Percentiles rank a stretch among this genome's conserved stretches.
These are phyloP conservation scores for Mystacides longicornis DNA, from an alignment of 2,888 invertebrate species.

Conservation along the genomic window DNA sequence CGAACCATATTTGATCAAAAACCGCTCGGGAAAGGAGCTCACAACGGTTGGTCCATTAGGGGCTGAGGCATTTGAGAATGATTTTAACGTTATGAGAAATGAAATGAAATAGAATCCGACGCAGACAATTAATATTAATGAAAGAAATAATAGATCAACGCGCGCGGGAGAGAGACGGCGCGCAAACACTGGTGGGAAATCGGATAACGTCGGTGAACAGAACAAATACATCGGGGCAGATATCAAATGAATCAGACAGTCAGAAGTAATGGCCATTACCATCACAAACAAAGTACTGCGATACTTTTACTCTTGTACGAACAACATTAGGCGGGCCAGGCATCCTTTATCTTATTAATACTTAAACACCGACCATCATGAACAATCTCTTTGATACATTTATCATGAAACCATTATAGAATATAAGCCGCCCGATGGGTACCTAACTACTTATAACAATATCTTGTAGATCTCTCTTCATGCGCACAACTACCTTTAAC, in stretches of 20 bases:
- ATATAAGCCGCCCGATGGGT: neutral
- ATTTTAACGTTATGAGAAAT: too few relatives aligned
- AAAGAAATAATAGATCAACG: too few relatives aligned
- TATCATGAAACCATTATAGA: neutral
- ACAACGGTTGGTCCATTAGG: too few relatives aligned
- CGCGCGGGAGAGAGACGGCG: too few relatives aligned
- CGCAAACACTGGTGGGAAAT: neutral
- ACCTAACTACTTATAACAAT: neutral
- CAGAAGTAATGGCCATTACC: neutral
- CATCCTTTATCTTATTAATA: neutral
- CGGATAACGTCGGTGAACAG: neutral
- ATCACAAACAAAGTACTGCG: neutral
- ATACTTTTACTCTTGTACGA: too few relatives aligned
- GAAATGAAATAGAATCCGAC: too few relatives aligned
- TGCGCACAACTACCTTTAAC: conserved; percentile 1
- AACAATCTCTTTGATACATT: conserved; percentile 1
- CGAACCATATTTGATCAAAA: too few relatives aligned
- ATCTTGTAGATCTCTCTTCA: neutral
- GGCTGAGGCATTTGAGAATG: too few relatives aligned
- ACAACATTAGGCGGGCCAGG: neutral
- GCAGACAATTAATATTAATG: too few relatives aligned
- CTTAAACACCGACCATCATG: neutral
- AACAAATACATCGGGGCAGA: neutral
- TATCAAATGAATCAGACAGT: neutral
- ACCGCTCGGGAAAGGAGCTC: too few relatives aligned